Evolutionary conservation across 53 echinoderm and acorn worm genomes (phyloP).

Genomic region (Hippasteria phrygiana): DNA sequence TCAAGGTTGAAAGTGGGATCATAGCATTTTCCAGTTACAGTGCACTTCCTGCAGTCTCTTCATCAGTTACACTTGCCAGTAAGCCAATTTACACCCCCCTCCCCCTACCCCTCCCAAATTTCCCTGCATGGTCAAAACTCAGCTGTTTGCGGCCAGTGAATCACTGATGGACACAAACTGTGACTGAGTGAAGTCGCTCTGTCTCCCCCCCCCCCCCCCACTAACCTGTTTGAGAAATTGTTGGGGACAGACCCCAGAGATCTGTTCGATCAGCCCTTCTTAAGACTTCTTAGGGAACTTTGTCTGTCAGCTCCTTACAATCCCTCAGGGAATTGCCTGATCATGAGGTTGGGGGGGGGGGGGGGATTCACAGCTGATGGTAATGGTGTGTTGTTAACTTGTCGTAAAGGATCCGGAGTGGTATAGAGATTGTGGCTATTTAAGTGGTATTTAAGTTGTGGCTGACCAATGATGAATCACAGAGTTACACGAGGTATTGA

Average conservation of each 20-base stretch:
- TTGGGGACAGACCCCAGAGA: conserved; percentile 8
- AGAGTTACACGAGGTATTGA: background rate
- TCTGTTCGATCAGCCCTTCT: background rate
- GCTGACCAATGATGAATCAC: background rate
- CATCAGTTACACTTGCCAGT: background rate
- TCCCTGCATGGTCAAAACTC: too few species aligned
- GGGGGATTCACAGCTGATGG: background rate
- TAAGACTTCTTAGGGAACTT: background rate
- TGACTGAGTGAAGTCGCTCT: background rate
- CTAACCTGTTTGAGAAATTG: background rate
- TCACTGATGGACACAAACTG: conserved; percentile 9
- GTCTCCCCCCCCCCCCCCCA: background rate
- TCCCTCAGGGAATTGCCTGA: background rate
- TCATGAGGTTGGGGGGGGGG: background rate
- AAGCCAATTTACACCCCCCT: background rate
- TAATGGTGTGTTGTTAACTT: background rate
- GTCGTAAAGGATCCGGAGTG: background rate
- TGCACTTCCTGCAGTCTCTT: background rate
- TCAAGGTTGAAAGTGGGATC: background rate
- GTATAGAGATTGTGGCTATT: background rate
- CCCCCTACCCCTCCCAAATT: too few species aligned
- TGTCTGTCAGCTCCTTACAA: background rate
- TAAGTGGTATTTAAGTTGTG: background rate
- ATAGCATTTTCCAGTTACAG: background rate
- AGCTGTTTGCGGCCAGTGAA: background rate